Conservation (phyloP, 1,140 invertebrate genomes). For the Pseudomyrmex dendroicus region DNA sequence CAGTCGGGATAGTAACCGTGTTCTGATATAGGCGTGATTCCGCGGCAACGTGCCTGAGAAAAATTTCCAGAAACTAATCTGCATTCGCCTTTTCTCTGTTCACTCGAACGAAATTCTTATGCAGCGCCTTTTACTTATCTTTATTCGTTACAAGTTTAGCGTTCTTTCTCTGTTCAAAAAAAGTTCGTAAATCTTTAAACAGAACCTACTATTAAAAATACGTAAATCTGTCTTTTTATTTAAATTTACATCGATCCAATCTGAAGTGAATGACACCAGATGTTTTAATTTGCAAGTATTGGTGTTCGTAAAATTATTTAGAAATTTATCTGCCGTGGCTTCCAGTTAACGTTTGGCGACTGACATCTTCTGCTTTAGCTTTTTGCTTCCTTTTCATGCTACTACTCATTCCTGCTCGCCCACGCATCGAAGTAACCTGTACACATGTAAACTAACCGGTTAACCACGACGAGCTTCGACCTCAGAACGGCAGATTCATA, state of each 20-base stretch:
- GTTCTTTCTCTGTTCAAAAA: too few species aligned
- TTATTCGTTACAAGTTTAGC: background rate
- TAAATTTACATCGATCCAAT: too few species aligned
- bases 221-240: too few species aligned
- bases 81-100: conserved; percentile 6
- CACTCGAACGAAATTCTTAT: background rate
- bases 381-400: conserved; percentile 60
- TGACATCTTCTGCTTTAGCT: conserved; percentile 57
- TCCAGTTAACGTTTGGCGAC: conserved; percentile 37
- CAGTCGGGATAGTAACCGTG: conserved; percentile 57
- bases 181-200: too few species aligned
- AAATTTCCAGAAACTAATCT: conserved; percentile 63
- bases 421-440: conserved; percentile 69
- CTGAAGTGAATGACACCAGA: too few species aligned
- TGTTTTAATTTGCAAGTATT: too few species aligned
- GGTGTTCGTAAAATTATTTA: too few species aligned
- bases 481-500: conserved; percentile 54
- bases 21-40: conserved; percentile 66
- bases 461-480: conserved; percentile 63
- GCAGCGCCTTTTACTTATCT: background rate
- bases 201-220: background rate
- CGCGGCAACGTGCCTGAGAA: conserved; percentile 28
- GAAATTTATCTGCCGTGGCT: background rate
- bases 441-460: conserved; percentile 75
- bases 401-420: conserved; percentile 73